Conservation (phyloP, 1,140 invertebrate genomes). For the Mylabris phalerata region DNA sequence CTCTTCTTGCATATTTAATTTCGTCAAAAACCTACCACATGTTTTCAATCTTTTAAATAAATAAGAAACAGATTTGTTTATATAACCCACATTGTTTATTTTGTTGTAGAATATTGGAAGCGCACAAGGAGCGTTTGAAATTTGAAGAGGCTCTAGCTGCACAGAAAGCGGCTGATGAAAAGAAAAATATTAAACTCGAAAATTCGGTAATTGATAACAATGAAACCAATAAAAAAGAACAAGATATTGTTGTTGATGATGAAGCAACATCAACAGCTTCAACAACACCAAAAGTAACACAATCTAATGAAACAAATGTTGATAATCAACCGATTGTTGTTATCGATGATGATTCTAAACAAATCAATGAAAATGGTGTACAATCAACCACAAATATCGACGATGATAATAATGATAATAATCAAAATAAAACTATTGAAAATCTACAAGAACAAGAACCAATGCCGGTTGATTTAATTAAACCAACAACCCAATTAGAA, state of each 20-base stretch:
- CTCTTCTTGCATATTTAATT: no score
- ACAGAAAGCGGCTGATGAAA: conserved; percentile 13
- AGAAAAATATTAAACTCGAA: conserved; percentile 5
- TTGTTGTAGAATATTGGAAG: conserved; percentile 23
- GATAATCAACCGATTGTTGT: conserved; percentile 22
- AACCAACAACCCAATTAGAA: conserved; percentile 24
- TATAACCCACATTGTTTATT: no score
- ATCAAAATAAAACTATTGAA: not conserved
- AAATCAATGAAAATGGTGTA: not conserved
- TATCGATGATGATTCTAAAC: conserved; percentile 25
- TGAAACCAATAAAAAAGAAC: conserved; percentile 20
- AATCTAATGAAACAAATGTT: conserved; percentile 10
- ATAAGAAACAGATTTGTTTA: no score
- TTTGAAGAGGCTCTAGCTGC: conserved; percentile 15
- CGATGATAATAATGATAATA: not conserved
- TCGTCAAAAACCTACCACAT: no score
- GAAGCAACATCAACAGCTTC: conserved; percentile 8
- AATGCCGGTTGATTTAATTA: conserved; percentile 20
- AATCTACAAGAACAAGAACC: conserved; percentile 12
- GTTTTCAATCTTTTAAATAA: no score
- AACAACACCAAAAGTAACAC: conserved; percentile 3
- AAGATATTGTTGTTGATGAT: conserved; percentile 30
- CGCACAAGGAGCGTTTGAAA: conserved; percentile 29
- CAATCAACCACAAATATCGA: not conserved
- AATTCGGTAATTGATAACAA: conserved; percentile 6